phyloP scores from a whole-genome alignment of 2,888 invertebrate genomes.

The Dugesia japonica region DNA sequence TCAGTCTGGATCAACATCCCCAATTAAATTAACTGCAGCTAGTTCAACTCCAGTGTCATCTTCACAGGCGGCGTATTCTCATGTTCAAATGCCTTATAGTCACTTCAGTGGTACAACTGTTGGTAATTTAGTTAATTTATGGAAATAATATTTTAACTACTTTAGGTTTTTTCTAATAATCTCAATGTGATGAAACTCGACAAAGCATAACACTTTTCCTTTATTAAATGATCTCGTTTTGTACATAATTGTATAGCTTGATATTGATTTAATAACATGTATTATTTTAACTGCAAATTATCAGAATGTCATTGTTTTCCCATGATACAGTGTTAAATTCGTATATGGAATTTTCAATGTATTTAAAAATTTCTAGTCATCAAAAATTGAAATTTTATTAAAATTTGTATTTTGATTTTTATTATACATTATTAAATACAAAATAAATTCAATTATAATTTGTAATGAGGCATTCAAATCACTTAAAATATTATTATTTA shows the following conservation, averaged over 20 bases:
- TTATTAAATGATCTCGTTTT: background rate
- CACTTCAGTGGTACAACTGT: conserved; percentile 20
- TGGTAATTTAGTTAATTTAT: background rate
- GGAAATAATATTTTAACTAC: background rate
- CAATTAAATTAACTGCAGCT: background rate
- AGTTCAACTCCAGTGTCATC: background rate
- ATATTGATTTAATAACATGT: conserved; percentile 10
- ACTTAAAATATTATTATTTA: background rate
- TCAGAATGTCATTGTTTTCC: conserved; percentile 13
- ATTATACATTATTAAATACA: too few relatives aligned
- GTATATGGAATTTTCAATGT: background rate
- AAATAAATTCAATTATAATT: too few relatives aligned
- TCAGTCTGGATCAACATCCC: conserved; percentile 1
- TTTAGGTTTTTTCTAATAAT: conserved; percentile 7
- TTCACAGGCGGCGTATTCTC: conserved; percentile 16
- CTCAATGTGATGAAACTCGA: background rate
- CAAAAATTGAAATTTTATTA: background rate
- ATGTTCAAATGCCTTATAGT: conserved; percentile 11
- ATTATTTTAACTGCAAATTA: conserved; percentile 20
- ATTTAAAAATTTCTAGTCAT: background rate
- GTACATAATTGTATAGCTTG: conserved; percentile 13
- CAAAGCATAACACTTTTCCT: background rate
- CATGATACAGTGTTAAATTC: conserved; percentile 13
- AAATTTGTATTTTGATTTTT: background rate
- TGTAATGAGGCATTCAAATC: background rate